These are phyloP conservation scores for Nowickia ferox DNA, from an alignment of 2,888 invertebrate genomes.

Conservation along the genomic window DNA sequence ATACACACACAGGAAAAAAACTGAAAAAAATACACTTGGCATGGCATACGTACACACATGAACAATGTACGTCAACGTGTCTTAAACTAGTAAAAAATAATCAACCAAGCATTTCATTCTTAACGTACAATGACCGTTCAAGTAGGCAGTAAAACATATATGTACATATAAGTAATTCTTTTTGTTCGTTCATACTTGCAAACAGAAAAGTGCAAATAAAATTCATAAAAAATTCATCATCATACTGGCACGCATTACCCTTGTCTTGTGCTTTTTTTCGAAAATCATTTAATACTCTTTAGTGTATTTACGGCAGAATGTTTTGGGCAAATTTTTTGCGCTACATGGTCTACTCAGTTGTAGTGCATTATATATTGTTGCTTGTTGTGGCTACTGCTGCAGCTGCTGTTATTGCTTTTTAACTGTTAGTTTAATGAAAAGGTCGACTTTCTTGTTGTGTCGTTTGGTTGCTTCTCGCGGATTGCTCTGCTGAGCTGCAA, in stretches of 20 bases:
- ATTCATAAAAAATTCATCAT: slow-evolving; percentile 41
- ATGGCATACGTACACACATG: background rate
- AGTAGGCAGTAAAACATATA: slow-evolving; percentile 59
- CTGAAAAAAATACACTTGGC: slow-evolving; percentile 1
- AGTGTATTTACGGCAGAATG: slow-evolving; percentile 31
- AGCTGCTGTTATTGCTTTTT: slow-evolving; percentile 54
- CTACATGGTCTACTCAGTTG: slow-evolving; percentile 51
- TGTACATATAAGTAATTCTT: slow-evolving; percentile 23
- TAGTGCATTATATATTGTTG: background rate
- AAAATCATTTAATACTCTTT: slow-evolving; percentile 35
- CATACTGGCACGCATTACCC: slow-evolving; percentile 65
- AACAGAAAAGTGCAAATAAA: slow-evolving; percentile 36
- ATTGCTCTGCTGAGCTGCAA: background rate
- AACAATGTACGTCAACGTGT: slow-evolving; percentile 43
- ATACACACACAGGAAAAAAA: background rate
- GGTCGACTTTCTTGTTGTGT: slow-evolving; percentile 2
- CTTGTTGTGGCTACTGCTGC: slow-evolving; percentile 30
- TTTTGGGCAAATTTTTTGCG: slow-evolving; percentile 41
- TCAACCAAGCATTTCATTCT: slow-evolving; percentile 70
- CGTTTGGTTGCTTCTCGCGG: slow-evolving; percentile 11
- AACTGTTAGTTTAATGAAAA: slow-evolving; percentile 67
- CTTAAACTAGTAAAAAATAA: slow-evolving; percentile 20
- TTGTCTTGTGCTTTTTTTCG: slow-evolving; percentile 42
- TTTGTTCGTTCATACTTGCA: slow-evolving; percentile 50
- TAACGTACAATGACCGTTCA: slow-evolving; percentile 80